These are phyloP conservation scores for Hephaestus fuliginosus DNA, from an alignment of 2,797 vertebrate species.

Conservation along the genomic window DNA sequence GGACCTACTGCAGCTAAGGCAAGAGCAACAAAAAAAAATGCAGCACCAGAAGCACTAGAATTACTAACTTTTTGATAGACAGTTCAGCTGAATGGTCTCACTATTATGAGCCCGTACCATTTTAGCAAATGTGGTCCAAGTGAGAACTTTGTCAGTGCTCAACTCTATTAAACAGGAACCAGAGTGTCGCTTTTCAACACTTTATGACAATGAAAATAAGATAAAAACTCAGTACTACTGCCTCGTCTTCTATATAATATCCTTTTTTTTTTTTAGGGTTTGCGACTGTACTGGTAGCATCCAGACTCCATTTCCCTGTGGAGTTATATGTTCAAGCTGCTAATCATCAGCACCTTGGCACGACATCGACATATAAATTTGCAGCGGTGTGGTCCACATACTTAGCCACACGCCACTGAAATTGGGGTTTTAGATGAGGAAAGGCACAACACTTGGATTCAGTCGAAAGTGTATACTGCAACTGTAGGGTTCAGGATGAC, in stretches of 20 bases:
- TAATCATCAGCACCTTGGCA: slow-evolving; percentile 36
- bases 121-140: neutral
- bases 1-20: slow-evolving; percentile 38
- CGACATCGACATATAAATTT: slow-evolving; percentile 36
- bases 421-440: slow-evolving; percentile 1
- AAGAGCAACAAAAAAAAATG: neutral
- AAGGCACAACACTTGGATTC: neutral
- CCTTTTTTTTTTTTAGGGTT: neutral
- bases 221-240: slow-evolving; percentile 9
- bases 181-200: slow-evolving; percentile 6
- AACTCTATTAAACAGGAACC: neutral
- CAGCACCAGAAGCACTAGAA: slow-evolving; percentile 16
- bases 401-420: slow-evolving; percentile 3
- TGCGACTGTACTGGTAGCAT: neutral
- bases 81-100: slow-evolving; percentile 18
- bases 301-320: slow-evolving; percentile 18
- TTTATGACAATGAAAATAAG: slow-evolving; percentile 7
- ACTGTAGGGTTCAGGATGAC: neutral
- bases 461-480: neutral
- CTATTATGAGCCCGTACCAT: neutral
- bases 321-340: slow-evolving; percentile 27
- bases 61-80: slow-evolving; percentile 35
- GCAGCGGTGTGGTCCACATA: neutral
- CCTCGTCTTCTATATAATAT: slow-evolving; percentile 9
- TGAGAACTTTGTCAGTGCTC: slow-evolving; percentile 22